Percentiles rank a stretch among this genome's conserved stretches.
Evolutionary conservation across 1,140 invertebrate species (phyloP).

Genomic region (Pseudomyrmex sp.): DNA sequence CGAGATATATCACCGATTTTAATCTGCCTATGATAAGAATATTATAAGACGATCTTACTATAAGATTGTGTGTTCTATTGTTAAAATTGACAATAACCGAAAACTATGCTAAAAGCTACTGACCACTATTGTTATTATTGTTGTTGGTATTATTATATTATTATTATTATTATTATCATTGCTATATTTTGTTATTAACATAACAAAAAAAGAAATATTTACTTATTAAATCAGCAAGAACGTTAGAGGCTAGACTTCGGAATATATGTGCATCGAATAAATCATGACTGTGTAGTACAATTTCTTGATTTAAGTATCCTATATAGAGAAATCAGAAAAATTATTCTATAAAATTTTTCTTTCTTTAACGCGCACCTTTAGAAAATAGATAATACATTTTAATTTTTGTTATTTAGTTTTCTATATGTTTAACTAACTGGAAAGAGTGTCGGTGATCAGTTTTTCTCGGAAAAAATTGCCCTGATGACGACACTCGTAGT

Average conservation of each 20-base stretch:
- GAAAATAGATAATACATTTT: neutral
- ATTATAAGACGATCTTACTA: constrained; percentile 62
- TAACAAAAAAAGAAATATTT: constrained; percentile 48
- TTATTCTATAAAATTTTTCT: neutral
- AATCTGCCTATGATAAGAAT: too few relatives aligned
- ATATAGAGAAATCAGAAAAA: neutral
- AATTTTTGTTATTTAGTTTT: neutral
- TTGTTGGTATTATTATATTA: neutral
- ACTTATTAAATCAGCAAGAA: constrained; percentile 76
- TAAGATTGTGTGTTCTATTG: neutral
- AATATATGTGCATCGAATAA: constrained; percentile 74
- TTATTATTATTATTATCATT: neutral
- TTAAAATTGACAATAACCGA: neutral
- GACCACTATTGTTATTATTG: neutral
- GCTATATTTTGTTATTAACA: neutral
- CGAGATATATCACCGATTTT: constrained; percentile 74
- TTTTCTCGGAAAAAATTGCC: constrained; percentile 78
- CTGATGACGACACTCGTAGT: constrained; percentile 78
- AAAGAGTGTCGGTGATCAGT: constrained; percentile 72
- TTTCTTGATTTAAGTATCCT: constrained; percentile 78
- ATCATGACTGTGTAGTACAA: constrained; percentile 68
- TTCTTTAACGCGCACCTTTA: neutral
- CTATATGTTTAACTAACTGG: constrained; percentile 66
- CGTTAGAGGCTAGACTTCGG: constrained; percentile 68
- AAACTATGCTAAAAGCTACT: neutral